A percentile compares a stretch with the other conserved stretches of the same genome.
Evolutionary conservation across 2,113 vertebrate species (phyloP).

Genomic region (Gopherus evgoodei): DNA sequence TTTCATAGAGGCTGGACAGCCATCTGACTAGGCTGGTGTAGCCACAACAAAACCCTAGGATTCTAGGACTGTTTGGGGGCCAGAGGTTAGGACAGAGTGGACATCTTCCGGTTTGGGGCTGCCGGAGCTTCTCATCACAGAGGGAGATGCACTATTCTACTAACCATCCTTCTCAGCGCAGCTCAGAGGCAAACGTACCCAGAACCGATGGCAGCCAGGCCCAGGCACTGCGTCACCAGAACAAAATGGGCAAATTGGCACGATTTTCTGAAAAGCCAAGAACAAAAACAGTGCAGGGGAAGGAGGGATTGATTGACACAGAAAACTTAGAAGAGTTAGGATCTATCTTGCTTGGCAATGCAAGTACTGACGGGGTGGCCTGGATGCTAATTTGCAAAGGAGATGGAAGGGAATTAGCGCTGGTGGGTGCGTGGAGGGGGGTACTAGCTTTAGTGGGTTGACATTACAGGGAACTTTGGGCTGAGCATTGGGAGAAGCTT

Average conservation of each 20-base stretch:
- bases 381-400: slow-evolving; percentile 59
- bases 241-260: slow-evolving; percentile 72
- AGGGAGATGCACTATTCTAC: background rate
- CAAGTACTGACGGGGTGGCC: slow-evolving; percentile 37
- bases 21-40: background rate
- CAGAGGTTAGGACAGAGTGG: background rate
- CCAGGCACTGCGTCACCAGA: slow-evolving; percentile 52
- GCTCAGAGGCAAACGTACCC: background rate
- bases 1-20: background rate
- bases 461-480: background rate
- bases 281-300: slow-evolving; percentile 63
- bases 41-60: background rate
- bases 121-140: background rate
- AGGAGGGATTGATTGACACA: slow-evolving; percentile 34
- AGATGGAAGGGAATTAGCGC: slow-evolving; percentile 38
- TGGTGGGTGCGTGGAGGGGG: background rate
- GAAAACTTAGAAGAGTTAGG: background rate
- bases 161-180: background rate
- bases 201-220: slow-evolving; percentile 30
- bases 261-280: slow-evolving; percentile 61
- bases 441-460: background rate
- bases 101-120: background rate
- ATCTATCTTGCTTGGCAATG: slow-evolving; percentile 47
- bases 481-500: background rate
- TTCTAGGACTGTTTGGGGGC: background rate